Evolutionary conservation across 2,888 invertebrate species (phyloP).

Genomic region (Nasonovia ribisnigri): DNA sequence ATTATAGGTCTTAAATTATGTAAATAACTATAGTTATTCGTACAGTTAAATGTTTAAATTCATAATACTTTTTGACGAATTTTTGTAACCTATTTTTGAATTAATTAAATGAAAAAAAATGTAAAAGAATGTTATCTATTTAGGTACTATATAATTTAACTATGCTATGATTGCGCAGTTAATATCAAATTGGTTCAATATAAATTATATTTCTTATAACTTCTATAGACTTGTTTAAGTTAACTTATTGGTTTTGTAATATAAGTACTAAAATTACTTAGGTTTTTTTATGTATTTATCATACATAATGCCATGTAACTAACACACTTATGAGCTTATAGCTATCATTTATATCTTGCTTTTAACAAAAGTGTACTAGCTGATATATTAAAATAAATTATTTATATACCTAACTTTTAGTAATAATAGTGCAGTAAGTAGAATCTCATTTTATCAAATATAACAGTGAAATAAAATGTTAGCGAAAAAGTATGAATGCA

Average conservation of each 20-base stretch:
- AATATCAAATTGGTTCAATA: background rate
- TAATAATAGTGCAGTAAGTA: too few relatives aligned
- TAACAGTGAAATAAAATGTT: too few relatives aligned
- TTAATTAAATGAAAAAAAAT: background rate
- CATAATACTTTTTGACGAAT: background rate
- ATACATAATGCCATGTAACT: background rate
- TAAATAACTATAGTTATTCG: background rate
- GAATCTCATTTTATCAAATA: too few relatives aligned
- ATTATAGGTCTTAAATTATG: background rate
- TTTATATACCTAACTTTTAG: too few relatives aligned
- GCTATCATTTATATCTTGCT: background rate
- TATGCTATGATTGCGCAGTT: background rate
- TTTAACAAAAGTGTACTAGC: background rate
- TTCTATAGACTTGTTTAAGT: too few relatives aligned
- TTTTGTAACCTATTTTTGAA: background rate
- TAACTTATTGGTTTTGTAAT: background rate
- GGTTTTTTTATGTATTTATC: background rate
- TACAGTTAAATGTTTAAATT: background rate
- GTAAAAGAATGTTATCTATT: background rate
- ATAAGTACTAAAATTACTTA: background rate
- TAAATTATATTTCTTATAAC: background rate
- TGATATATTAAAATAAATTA: background rate
- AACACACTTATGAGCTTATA: background rate
- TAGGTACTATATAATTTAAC: background rate
- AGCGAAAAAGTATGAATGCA: too few relatives aligned